phyloP scores from a whole-genome alignment of 64 coral and sea anemone genomes.

The Montipora efflorescens region DNA sequence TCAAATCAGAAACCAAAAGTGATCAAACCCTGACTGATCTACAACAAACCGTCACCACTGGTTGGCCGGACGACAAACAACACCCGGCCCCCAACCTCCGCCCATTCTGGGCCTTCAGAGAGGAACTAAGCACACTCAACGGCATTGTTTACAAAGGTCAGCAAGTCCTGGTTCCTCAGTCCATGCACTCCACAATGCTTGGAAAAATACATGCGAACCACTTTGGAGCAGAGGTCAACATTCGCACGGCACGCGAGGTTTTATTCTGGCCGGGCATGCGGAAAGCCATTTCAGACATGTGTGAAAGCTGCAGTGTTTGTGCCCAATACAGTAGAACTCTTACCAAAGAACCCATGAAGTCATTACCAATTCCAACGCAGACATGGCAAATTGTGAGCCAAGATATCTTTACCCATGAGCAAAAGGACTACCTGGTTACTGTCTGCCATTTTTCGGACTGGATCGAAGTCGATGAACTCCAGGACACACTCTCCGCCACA shows the following conservation, averaged over 20 bases:
- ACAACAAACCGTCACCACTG: background rate
- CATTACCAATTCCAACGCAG: too few relatives aligned
- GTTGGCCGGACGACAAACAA: constrained; percentile 46
- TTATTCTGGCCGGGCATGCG: constrained; percentile 68
- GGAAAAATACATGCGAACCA: background rate
- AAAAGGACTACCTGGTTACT: too few relatives aligned
- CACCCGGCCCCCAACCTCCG: background rate
- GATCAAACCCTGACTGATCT: constrained; percentile 26
- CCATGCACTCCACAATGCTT: constrained; percentile 59
- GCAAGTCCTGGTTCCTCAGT: constrained; percentile 41
- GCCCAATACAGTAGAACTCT: too few relatives aligned
- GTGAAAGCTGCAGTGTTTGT: too few relatives aligned
- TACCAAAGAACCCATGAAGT: too few relatives aligned
- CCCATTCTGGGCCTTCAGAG: constrained; percentile 65
- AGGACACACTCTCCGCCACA: too few relatives aligned
- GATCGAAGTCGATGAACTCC: too few relatives aligned
- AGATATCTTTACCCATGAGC: too few relatives aligned
- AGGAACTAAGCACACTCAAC: constrained; percentile 64
- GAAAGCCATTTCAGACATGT: background rate
- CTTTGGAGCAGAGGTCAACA: background rate
- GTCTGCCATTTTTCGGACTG: too few relatives aligned
- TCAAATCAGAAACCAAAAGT: constrained; percentile 46
- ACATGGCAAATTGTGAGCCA: too few relatives aligned
- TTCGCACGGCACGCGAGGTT: constrained; percentile 40
- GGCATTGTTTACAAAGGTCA: constrained; percentile 59